phyloP scores from a whole-genome alignment of 2,113 vertebrate species.

The Neoarius graeffei region DNA sequence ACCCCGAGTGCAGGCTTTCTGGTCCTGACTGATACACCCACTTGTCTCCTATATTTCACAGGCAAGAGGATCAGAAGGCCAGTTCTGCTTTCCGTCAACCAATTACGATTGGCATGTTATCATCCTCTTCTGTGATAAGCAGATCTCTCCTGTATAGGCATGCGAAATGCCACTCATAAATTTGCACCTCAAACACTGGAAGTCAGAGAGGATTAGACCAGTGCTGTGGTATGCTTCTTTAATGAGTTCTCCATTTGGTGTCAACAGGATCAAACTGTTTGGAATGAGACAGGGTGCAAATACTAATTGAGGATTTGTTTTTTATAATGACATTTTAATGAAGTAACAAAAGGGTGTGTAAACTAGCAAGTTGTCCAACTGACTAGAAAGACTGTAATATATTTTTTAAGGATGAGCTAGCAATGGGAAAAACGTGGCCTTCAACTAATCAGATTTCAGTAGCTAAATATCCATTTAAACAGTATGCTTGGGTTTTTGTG shows the following conservation, averaged over 20 bases:
- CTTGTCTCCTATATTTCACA: conserved; percentile 46
- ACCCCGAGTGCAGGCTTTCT: conserved; percentile 25
- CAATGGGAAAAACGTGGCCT: background rate
- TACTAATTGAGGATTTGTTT: conserved; percentile 13
- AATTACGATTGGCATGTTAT: conserved; percentile 67
- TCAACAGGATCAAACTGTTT: conserved; percentile 14
- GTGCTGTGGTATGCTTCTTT: conserved; percentile 11
- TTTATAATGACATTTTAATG: conserved; percentile 5
- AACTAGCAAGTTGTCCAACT: background rate
- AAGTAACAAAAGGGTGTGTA: background rate
- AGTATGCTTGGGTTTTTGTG: background rate
- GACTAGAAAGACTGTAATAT: background rate
- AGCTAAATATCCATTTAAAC: background rate
- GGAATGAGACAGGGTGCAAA: conserved; percentile 4
- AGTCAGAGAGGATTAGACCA: conserved; percentile 44
- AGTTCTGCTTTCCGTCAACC: conserved; percentile 53
- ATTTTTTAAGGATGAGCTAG: background rate
- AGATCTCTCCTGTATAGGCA: conserved; percentile 50
- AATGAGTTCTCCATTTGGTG: conserved; percentile 35
- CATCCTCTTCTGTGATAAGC: conserved; percentile 61
- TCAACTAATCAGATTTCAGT: background rate
- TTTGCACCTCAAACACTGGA: conserved; percentile 59
- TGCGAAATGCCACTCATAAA: conserved; percentile 56
- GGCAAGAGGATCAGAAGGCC: conserved; percentile 46
- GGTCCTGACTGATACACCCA: conserved; percentile 34